Percentiles rank a stretch among this genome's conserved stretches.
Conservation (phyloP, 1,140 invertebrate genomes). For the Eulimnadia texana region DNA sequence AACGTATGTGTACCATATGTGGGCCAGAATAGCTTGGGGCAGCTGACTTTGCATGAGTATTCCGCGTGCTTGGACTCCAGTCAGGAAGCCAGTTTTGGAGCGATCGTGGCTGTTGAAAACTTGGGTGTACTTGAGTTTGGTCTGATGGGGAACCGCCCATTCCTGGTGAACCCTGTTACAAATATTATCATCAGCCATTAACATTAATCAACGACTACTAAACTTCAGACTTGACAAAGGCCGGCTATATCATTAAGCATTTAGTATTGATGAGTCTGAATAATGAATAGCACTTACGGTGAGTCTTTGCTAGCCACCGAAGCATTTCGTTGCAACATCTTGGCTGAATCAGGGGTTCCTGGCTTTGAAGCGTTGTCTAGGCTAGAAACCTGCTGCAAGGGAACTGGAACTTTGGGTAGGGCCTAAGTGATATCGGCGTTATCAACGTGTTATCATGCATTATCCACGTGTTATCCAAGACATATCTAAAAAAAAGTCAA, state of each 20-base stretch:
- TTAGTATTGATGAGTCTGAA: too few species aligned
- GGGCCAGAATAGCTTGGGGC: conserved; percentile 73
- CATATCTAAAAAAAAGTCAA: too few species aligned
- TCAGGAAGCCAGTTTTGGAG: conserved; percentile 66
- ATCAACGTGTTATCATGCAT: too few species aligned
- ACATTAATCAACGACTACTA: background rate
- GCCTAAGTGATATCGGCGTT: background rate
- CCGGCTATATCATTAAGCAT: too few species aligned
- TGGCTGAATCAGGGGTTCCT: background rate
- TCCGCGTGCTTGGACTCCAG: conserved; percentile 80
- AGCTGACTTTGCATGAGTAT: conserved; percentile 88
- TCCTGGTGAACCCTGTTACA: conserved; percentile 20
- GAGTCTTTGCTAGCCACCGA: conserved; percentile 3
- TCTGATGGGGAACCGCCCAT: conserved; percentile 78
- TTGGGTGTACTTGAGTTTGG: conserved; percentile 87
- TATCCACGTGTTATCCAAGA: too few species aligned
- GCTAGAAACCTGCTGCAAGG: background rate
- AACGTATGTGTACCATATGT: conserved; percentile 63
- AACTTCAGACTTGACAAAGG: too few species aligned
- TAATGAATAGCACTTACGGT: background rate
- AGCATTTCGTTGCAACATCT: background rate
- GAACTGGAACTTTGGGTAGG: background rate
- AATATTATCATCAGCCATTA: background rate
- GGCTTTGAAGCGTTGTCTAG: background rate
- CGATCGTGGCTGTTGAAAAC: conserved; percentile 86